These are phyloP conservation scores for Drosophila fuyamai DNA, from an alignment of 1,140 invertebrate species.

Conservation along the genomic window DNA sequence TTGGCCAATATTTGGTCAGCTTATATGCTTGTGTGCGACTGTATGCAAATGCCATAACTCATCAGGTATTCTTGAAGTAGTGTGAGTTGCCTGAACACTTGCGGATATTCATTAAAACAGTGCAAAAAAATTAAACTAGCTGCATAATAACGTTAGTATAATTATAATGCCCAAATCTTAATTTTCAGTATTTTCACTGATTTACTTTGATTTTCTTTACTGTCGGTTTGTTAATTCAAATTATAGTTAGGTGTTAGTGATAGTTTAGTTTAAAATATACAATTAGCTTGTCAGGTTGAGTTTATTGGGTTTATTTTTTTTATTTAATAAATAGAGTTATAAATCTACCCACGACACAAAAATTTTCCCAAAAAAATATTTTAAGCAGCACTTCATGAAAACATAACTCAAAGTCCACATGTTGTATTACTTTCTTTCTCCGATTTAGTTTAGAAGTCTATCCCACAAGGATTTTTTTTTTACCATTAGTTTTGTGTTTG, in stretches of 20 bases:
- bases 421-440: background rate
- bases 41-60: constrained; percentile 58
- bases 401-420: too few relatives aligned
- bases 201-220: background rate
- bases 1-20: constrained; percentile 63
- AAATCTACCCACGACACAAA: background rate
- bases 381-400: background rate
- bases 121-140: background rate
- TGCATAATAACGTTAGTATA: background rate
- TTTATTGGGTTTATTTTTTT: background rate
- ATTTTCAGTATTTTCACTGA: background rate
- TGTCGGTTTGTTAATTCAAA: background rate
- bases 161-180: background rate
- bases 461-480: background rate
- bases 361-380: background rate
- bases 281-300: background rate
- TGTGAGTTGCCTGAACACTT: constrained; percentile 4
- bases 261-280: background rate
- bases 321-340: background rate
- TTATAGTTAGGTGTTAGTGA: background rate
- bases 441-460: background rate
- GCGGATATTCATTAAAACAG: background rate
- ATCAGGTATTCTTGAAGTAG: constrained; percentile 18
- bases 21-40: constrained; percentile 42
- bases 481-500: background rate